phyloP scores from a whole-genome alignment of 2,797 vertebrate species.

The Cheirogaleus major region DNA sequence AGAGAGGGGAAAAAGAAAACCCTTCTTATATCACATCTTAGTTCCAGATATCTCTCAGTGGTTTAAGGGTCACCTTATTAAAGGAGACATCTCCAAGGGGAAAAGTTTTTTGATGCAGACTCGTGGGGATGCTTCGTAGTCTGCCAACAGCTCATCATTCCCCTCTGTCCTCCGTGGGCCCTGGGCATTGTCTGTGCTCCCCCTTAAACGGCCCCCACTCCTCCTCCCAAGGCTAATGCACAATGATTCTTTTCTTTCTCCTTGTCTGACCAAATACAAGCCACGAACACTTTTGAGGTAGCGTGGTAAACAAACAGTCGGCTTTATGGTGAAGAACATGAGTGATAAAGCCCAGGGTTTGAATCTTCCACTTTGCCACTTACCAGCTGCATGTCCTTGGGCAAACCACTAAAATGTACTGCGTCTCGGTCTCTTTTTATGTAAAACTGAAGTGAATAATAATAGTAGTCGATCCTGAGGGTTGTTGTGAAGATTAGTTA shows the following conservation, averaged over 20 bases:
- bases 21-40: not conserved
- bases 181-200: not conserved
- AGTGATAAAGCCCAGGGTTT: not conserved
- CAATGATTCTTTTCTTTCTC: not conserved
- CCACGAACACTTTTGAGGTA: not conserved
- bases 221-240: not conserved
- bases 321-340: not conserved
- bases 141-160: not conserved
- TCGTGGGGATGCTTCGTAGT: not conserved
- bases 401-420: not conserved
- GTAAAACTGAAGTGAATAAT: slow-evolving; percentile 7
- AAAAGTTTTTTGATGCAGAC: not conserved
- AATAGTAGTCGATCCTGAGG: not conserved
- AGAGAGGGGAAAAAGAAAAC: not conserved
- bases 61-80: not conserved
- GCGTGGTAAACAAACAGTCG: not conserved
- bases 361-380: not conserved
- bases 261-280: not conserved
- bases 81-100: not conserved
- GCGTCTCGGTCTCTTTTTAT: not conserved
- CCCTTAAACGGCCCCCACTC: not conserved
- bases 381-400: not conserved
- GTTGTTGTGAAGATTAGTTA: not conserved
- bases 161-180: not conserved
- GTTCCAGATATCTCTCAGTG: not conserved